These are phyloP conservation scores for Cheilosia grossa DNA, from an alignment of 2,888 invertebrate genomes.

Conservation along the genomic window DNA sequence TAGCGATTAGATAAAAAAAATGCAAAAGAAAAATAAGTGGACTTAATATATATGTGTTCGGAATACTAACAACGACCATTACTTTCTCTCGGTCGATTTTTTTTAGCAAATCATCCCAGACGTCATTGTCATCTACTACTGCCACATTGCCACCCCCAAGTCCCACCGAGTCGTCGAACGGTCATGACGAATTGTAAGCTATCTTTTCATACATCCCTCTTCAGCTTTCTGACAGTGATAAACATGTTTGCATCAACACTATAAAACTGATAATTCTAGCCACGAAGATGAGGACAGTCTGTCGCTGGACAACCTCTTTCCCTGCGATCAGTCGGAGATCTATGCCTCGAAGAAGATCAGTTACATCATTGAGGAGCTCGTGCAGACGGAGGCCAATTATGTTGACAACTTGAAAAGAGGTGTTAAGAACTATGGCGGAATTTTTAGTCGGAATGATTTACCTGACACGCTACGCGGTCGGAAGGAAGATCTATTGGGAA, in stretches of 20 bases:
- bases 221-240: slow-evolving; percentile 9
- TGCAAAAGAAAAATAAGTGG: slow-evolving; percentile 10
- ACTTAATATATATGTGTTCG: slow-evolving; percentile 21
- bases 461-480: slow-evolving; percentile 79
- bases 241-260: slow-evolving; percentile 7
- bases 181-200: slow-evolving; percentile 68
- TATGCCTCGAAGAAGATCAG: slow-evolving; percentile 82
- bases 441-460: slow-evolving; percentile 78
- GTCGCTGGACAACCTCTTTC: slow-evolving; percentile 81
- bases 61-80: slow-evolving; percentile 42
- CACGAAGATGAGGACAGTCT: slow-evolving; percentile 81
- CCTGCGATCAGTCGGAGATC: slow-evolving; percentile 81
- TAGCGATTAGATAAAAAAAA: slow-evolving; percentile 54
- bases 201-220: slow-evolving; percentile 13
- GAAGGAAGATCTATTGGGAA: slow-evolving; percentile 88
- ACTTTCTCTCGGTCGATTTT: slow-evolving; percentile 12
- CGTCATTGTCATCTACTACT: slow-evolving; percentile 29
- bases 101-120: slow-evolving; percentile 53
- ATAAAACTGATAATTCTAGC: slow-evolving; percentile 67
- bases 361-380: slow-evolving; percentile 82
- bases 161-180: slow-evolving; percentile 38
- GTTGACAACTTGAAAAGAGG: slow-evolving; percentile 81
- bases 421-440: slow-evolving; percentile 79
- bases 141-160: slow-evolving; percentile 34
- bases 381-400: slow-evolving; percentile 82